These are phyloP conservation scores for Chaetogeoica ovagalla DNA, from an alignment of 2,888 invertebrate species.

Conservation along the genomic window DNA sequence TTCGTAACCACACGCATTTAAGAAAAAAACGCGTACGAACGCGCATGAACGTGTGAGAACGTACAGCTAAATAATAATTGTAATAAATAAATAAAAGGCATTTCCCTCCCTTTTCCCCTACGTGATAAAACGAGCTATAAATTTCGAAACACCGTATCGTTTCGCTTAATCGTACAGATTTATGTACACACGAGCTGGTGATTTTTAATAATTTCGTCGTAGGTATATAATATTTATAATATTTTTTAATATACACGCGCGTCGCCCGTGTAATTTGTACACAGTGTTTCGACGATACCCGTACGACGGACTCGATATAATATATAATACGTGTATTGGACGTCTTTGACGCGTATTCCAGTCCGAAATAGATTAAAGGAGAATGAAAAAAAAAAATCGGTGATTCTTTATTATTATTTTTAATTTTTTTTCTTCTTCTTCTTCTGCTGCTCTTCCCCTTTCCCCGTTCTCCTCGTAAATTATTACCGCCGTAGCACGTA, in stretches of 20 bases:
- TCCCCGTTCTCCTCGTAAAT: conserved; percentile 31
- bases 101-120: too few species aligned
- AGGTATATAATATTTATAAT: too few species aligned
- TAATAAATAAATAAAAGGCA: too few species aligned
- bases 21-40: too few species aligned
- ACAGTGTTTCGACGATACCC: neutral
- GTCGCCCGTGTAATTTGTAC: too few species aligned
- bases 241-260: too few species aligned
- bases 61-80: too few species aligned
- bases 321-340: neutral
- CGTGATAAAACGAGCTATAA: neutral
- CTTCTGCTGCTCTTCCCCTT: too few species aligned
- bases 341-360: conserved; percentile 10
- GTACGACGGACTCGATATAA: too few species aligned
- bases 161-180: conserved; percentile 30
- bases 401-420: conserved; percentile 42
- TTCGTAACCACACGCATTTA: too few species aligned
- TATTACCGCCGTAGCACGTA: conserved; percentile 38
- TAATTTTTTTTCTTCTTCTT: neutral
- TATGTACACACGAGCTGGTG: conserved; percentile 9
- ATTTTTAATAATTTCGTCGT: conserved; percentile 22
- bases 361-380: conserved; percentile 45
- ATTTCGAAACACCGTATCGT: conserved; percentile 19
- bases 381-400: conserved; percentile 6
- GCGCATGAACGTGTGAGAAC: too few species aligned